A percentile compares a stretch with the other conserved stretches of the same genome.
These are phyloP conservation scores for Rhyacophila brunnea DNA, from an alignment of 1,140 invertebrate species.

Conservation along the genomic window DNA sequence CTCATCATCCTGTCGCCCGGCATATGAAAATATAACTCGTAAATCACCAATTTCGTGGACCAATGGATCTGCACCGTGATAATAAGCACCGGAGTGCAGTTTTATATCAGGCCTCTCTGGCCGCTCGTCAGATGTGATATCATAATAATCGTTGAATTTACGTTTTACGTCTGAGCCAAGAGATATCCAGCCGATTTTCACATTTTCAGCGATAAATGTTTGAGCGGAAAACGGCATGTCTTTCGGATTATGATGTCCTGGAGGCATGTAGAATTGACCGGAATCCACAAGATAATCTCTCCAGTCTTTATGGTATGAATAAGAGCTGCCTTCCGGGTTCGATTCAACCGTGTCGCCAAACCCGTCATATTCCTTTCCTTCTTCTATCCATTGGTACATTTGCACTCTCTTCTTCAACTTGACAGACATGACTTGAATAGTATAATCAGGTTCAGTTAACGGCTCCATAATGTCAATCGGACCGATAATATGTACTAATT, in stretches of 20 bases:
- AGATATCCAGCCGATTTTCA: conserved; percentile 57
- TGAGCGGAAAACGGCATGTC: conserved; percentile 64
- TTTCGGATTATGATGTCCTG: conserved; percentile 77
- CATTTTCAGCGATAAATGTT: conserved; percentile 57
- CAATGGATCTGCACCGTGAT: conserved; percentile 79
- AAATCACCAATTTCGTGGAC: conserved; percentile 82
- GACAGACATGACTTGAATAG: conserved; percentile 71
- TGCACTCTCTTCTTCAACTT: conserved; percentile 76
- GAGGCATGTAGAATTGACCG: conserved; percentile 67
- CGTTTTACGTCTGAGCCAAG: conserved; percentile 64
- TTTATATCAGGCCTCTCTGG: conserved; percentile 79
- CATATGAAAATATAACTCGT: conserved; percentile 79
- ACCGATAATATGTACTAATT: conserved; percentile 75
- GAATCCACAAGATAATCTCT: conserved; percentile 79
- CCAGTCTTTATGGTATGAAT: conserved; percentile 81
- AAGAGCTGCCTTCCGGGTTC: conserved; percentile 54
- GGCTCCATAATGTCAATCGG: conserved; percentile 72
- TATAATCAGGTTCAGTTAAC: conserved; percentile 77
- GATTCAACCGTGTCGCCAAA: conserved; percentile 41
- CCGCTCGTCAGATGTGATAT: conserved; percentile 80
- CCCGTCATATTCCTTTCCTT: conserved; percentile 45
- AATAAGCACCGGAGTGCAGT: conserved; percentile 82
- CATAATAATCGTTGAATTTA: conserved; percentile 74
- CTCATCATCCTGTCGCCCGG: conserved; percentile 73
- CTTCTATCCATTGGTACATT: conserved; percentile 92